Evolutionary conservation across 2,888 invertebrate genomes (phyloP), one percentile per base, ranked within the genome.

Genomic region (Chloroclysta siterata): DNA sequence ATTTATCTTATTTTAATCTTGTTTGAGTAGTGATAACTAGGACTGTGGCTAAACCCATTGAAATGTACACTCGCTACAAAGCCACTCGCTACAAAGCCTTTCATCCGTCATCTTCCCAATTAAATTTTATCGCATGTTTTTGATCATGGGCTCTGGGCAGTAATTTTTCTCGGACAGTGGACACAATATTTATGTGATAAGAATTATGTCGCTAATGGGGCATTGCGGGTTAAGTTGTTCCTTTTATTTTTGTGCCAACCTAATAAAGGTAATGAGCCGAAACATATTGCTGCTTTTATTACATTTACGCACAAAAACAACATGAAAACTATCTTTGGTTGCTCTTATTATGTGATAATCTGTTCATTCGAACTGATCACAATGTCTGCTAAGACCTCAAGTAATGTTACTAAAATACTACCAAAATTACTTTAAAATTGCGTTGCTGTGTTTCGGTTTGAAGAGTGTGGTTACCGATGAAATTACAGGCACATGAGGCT

Each of bases 171-270:
- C 63, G 66, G 72, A 69, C 73, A 72, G 71, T 76, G 78, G 76
- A 78, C 79, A 73, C 72, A 59, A 63, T 73, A 72, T 75, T 83
- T 81, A 83, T 84, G 69, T 82, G 78, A 79, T 78, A 70, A 61
- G 60, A 64, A 72, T 61, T 65, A 62, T 62, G 58, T 61, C 52
- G 47, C 52, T 65, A 65, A 61, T 65, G 58, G 70, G 69, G 71
- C 73, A 77, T 77, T 75, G 74, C 77, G 75, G 63, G 63, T 59
- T 53, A 61, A 58, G 42, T 56, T 44, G 56, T 33, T 56, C 53
- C 47, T 53, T 53, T 60, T 64, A 60, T 64, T 60, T 60, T 46
- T 55, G 46, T 17, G 52, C 52, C 53, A 52, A 53, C 55, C 52
- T 52, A 65, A 53, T 60, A 57, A 55, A 46, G 53, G 42, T 65